Evolutionary conservation across 2,888 invertebrate genomes (phyloP).

Genomic region (Drosophila nigritarsus): DNA sequence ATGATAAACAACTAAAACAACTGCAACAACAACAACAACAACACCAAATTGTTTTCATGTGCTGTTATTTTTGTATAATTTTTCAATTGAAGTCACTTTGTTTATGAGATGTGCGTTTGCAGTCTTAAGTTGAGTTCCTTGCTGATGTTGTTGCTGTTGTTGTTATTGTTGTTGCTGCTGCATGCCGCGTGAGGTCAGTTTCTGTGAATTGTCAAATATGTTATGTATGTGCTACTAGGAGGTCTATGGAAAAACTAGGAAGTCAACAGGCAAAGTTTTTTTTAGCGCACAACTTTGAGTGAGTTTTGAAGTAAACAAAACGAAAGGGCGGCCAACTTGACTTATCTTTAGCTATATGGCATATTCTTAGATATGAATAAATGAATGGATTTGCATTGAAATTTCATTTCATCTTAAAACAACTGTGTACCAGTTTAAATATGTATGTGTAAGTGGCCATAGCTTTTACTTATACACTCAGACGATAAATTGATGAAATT

Average conservation of each 20-base stretch:
- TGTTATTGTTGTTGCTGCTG: slow-evolving; percentile 15
- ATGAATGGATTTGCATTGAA: background rate
- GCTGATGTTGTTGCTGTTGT: background rate
- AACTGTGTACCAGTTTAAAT: background rate
- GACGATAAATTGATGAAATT: background rate
- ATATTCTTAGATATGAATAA: background rate
- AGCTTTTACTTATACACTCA: background rate
- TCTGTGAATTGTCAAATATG: slow-evolving; percentile 58
- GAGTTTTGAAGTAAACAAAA: slow-evolving; percentile 39
- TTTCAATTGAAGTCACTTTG: slow-evolving; percentile 67
- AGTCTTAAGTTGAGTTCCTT: slow-evolving; percentile 7
- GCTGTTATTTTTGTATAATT: slow-evolving; percentile 68
- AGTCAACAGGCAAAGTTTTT: slow-evolving; percentile 33
- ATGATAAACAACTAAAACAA: slow-evolving; percentile 44
- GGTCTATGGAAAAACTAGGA: slow-evolving; percentile 34
- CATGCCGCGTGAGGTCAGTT: slow-evolving; percentile 64
- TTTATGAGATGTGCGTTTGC: slow-evolving; percentile 52
- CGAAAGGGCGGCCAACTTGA: background rate
- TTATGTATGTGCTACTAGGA: slow-evolving; percentile 4
- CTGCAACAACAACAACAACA: slow-evolving; percentile 13
- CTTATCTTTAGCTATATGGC: background rate
- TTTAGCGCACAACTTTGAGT: slow-evolving; percentile 26
- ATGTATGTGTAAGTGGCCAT: background rate
- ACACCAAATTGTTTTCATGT: slow-evolving; percentile 49
- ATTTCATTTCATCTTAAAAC: background rate